Evolutionary conservation across 2,797 vertebrate species (phyloP), one percentile per base, ranked within the genome.

Genomic region (Paramormyrops hopkinsi): DNA sequence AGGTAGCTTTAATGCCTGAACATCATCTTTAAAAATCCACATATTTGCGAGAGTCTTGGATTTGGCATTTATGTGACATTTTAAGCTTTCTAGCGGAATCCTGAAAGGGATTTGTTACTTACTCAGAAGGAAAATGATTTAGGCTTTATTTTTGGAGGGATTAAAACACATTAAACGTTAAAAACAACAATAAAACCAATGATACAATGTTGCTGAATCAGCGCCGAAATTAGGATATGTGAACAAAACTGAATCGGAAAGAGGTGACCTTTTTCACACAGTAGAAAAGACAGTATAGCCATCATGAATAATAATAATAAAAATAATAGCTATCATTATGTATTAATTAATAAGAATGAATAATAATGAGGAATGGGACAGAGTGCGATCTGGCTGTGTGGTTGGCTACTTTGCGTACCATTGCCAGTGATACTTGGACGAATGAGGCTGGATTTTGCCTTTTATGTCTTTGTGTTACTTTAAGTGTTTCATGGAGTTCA

Each of bases 21-120:
- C 96, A 94, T 96, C 95, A 95, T 94, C 93, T 95, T 96, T 95
- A 95, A 95, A 96, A 95, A 95, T 93, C 94, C 94, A 91, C 93
- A 92, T 95, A 94, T 95, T 94, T 94, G 94, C 95, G 92, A 94
- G 95, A 96, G 94, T 95, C 95, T 95, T 93, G 96, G 95, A 95
- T 95, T 94, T 96, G 95, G 96, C 96, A 96, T 96, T 96, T 96
- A 96, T 73, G 95, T 96, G 96, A 96, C 96, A 96, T 96, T 96
- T 96, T 97, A 96, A 97, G 96, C 96, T 96, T 96, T 96, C 96
- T 96, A 95, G 96, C 95, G 95, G 95, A 96, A 96, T 96, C 95
- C 96, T 96, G 95, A 94, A 94, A 95, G 96, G 96, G 96, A 96
- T 96, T 97, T 96, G 92, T 93, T 92, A 92, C 95, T 96, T 94